phyloP scores from a whole-genome alignment of 1,140 invertebrate genomes.

The Nebria ingens region DNA sequence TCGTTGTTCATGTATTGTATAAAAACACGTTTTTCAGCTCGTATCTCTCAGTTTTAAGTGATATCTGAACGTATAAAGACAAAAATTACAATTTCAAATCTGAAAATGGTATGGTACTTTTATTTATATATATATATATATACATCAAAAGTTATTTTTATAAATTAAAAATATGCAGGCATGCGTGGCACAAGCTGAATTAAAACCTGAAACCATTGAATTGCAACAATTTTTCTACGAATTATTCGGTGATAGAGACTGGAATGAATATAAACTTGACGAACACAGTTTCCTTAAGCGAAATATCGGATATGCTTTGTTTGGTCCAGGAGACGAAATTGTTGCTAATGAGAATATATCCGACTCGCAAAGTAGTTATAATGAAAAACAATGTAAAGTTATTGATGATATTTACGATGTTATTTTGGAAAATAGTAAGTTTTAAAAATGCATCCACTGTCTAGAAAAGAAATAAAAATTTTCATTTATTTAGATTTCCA shows the following conservation, averaged over 20 bases:
- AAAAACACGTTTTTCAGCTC: too few species aligned
- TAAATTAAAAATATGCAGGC: too few species aligned
- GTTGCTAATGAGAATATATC: conserved; percentile 5
- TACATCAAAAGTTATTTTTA: too few species aligned
- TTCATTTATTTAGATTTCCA: conserved; percentile 10
- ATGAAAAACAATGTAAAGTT: conserved; percentile 15
- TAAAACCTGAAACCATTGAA: neutral
- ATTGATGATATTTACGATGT: conserved; percentile 18
- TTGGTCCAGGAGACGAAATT: conserved; percentile 20
- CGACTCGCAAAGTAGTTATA: conserved; percentile 15
- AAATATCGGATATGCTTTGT: conserved; percentile 27
- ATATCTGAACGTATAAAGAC: too few species aligned
- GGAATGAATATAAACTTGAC: conserved; percentile 24
- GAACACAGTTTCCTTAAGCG: conserved; percentile 21
- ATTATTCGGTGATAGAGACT: conserved; percentile 26
- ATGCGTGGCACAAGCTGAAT: too few species aligned
- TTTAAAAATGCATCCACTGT: too few species aligned
- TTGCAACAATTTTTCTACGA: conserved; percentile 26
- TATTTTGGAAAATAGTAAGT: conserved; percentile 23
- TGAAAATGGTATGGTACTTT: too few species aligned
- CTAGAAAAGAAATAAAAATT: too few species aligned
- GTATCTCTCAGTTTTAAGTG: too few species aligned
- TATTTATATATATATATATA: too few species aligned
- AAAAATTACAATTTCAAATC: too few species aligned
- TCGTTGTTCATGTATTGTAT: too few species aligned